Conservation (phyloP, 2,888 invertebrate species). For the Pachycephus smyrnensis region DNA sequence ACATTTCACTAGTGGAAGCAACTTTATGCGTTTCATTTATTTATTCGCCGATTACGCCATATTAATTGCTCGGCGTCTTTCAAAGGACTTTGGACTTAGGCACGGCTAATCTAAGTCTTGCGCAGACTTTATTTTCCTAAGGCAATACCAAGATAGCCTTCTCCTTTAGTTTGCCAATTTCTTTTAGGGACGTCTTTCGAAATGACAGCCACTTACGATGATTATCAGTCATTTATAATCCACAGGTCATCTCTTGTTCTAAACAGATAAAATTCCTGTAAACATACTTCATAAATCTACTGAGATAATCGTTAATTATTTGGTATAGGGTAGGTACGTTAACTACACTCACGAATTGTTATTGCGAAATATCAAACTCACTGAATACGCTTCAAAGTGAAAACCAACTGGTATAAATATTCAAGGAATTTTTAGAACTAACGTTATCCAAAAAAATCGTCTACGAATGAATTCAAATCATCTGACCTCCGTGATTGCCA, state of each 20-base stretch:
- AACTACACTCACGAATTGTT: neutral
- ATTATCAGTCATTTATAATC: neutral
- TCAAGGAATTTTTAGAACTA: neutral
- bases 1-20: neutral
- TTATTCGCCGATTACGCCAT: neutral
- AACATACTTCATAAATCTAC: neutral
- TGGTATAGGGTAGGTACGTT: neutral
- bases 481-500: neutral
- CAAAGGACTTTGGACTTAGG: neutral
- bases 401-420: neutral
- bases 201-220: neutral
- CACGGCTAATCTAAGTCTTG: neutral
- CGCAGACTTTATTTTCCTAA: neutral
- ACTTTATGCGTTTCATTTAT: neutral
- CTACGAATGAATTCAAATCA: neutral
- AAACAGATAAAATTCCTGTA: neutral
- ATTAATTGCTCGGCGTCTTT: neutral
- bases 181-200: neutral
- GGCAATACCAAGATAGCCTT: neutral
- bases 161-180: neutral
- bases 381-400: neutral
- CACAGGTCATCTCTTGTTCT: neutral
- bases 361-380: neutral
- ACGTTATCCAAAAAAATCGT: neutral
- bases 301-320: neutral